Evolutionary conservation across 2,888 invertebrate genomes (phyloP).

Genomic region (Diarsia rubi): DNA sequence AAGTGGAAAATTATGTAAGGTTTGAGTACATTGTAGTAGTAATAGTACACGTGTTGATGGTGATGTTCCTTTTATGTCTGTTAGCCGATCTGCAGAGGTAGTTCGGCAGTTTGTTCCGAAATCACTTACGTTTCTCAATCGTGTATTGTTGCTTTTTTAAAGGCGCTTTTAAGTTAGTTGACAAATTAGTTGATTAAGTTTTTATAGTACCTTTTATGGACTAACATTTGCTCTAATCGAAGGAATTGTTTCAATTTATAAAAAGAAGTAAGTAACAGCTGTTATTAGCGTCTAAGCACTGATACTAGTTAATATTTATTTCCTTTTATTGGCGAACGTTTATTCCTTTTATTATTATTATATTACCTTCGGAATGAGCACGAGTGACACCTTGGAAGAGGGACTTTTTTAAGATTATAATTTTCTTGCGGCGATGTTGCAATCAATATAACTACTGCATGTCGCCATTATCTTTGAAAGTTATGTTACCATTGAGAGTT

Average conservation of each 20-base stretch:
- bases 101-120: background rate
- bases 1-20: background rate
- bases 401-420: constrained; percentile 24
- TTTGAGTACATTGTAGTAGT: background rate
- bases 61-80: background rate
- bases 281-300: too few species aligned
- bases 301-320: background rate
- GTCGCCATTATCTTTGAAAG: background rate
- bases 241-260: background rate
- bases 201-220: background rate
- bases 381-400: constrained; percentile 9
- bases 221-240: background rate
- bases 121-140: background rate
- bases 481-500: constrained; percentile 10
- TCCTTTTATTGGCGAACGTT: constrained; percentile 16
- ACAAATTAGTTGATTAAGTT: background rate
- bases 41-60: background rate
- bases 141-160: background rate
- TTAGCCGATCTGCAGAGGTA: too few species aligned
- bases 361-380: constrained; percentile 11
- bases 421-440: constrained; percentile 8
- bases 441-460: background rate
- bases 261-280: background rate
- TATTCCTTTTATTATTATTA: too few species aligned
- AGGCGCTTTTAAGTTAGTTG: background rate